A percentile compares a stretch with the other conserved stretches of the same genome.
These are phyloP conservation scores for Tachina grossa DNA, from an alignment of 2,888 invertebrate genomes.

Conservation along the genomic window DNA sequence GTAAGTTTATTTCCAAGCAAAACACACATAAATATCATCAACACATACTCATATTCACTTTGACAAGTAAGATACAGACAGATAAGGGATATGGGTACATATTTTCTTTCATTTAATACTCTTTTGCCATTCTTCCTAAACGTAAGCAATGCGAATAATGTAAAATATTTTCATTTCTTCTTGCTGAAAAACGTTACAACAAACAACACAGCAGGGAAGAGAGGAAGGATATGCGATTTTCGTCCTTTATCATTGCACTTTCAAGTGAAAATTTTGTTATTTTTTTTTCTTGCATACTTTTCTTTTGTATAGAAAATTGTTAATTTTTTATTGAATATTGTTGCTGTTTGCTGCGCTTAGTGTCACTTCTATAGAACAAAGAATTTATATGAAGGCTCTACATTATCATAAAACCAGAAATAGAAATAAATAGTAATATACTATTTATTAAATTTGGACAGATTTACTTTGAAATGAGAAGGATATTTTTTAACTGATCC, in stretches of 20 bases:
- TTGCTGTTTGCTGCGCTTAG: constrained; percentile 11
- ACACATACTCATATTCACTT: constrained; percentile 23
- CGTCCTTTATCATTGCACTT: constrained; percentile 42
- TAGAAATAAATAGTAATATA: too few relatives aligned
- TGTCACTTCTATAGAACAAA: constrained; percentile 12
- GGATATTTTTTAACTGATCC: too few relatives aligned
- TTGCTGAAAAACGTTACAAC: constrained; percentile 11
- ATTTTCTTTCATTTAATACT: constrained; percentile 13
- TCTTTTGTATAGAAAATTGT: constrained; percentile 3
- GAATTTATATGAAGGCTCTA: constrained; percentile 20
- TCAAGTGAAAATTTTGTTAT: neutral
- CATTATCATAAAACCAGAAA: neutral
- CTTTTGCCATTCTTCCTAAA: constrained; percentile 6
- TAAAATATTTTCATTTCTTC: constrained; percentile 10
- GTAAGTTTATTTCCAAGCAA: neutral
- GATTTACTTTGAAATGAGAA: too few relatives aligned
- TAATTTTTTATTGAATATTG: constrained; percentile 27
- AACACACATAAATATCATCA: neutral
- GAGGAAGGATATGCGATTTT: constrained; percentile 38
- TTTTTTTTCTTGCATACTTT: constrained; percentile 17
- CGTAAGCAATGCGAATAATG: constrained; percentile 47
- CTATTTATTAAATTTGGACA: too few relatives aligned
- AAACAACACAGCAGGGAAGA: constrained; percentile 4
- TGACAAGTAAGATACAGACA: constrained; percentile 25
- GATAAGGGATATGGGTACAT: neutral